Evolutionary conservation across 1,140 invertebrate species (phyloP).

Genomic region (Trichonephila clavipes): DNA sequence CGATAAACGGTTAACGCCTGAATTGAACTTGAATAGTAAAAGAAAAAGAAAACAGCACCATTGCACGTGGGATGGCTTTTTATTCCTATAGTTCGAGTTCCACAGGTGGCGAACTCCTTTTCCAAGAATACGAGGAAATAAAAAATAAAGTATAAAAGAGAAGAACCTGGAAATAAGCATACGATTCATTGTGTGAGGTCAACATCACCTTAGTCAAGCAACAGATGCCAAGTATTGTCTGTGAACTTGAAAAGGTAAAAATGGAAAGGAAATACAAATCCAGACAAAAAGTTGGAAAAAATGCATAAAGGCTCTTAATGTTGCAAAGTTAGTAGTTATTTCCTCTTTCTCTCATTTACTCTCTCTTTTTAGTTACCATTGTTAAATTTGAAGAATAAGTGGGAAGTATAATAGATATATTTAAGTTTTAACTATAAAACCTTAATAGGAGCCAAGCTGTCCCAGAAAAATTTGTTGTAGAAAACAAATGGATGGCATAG

Average conservation of each 20-base stretch:
- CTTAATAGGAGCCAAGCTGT: no score
- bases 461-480: no score
- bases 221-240: constrained; percentile 4
- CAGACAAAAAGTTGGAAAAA: neutral
- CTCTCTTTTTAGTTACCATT: no score
- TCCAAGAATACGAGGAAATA: neutral
- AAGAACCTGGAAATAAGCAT: neutral
- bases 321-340: no score
- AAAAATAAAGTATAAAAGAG: neutral
- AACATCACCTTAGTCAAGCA: neutral
- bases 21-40: neutral
- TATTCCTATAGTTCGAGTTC: neutral
- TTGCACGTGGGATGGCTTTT: neutral
- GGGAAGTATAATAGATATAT: no score
- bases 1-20: neutral
- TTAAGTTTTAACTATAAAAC: no score
- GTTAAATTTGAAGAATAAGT: no score
- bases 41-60: neutral
- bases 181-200: neutral
- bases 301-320: no score
- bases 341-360: no score
- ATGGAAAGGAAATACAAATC: neutral
- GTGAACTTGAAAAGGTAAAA: neutral
- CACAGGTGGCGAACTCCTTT: neutral
- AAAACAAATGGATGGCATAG: no score